phyloP scores from a whole-genome alignment of 1,140 invertebrate species.

The Trachymyrmex cornetzi region DNA sequence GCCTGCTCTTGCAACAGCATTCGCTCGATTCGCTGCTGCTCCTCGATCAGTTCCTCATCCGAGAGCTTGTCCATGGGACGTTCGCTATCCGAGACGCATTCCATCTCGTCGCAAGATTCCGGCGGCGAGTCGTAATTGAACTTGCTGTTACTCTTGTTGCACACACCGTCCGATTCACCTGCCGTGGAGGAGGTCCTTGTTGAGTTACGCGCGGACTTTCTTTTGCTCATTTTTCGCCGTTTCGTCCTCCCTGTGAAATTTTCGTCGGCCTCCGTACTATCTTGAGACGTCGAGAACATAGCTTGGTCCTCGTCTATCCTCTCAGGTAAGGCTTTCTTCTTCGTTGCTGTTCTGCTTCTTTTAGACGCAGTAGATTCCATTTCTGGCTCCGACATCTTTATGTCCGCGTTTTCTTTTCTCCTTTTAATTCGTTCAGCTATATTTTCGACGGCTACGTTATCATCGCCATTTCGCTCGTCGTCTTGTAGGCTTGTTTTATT shows the following conservation, averaged over 20 bases:
- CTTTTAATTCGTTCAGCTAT: constrained; percentile 85
- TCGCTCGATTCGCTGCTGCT: constrained; percentile 82
- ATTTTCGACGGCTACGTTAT: constrained; percentile 79
- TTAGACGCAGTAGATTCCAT: constrained; percentile 37
- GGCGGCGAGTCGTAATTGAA: constrained; percentile 61
- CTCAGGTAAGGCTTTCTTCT: constrained; percentile 31
- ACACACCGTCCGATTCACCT: not conserved
- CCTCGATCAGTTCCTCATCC: constrained; percentile 78
- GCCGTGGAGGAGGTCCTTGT: constrained; percentile 29
- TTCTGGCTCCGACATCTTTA: constrained; percentile 13
- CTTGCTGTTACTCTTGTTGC: constrained; percentile 28
- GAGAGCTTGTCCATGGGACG: constrained; percentile 26
- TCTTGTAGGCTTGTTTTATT: constrained; percentile 24
- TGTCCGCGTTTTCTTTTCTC: constrained; percentile 76
- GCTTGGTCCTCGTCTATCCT: constrained; percentile 2
- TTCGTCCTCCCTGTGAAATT: constrained; percentile 19
- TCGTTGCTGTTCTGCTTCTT: constrained; percentile 53
- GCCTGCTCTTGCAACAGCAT: constrained; percentile 82
- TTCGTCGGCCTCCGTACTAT: constrained; percentile 10
- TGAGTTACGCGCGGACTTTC: constrained; percentile 55
- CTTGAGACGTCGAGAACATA: constrained; percentile 11
- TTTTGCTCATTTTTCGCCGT: constrained; percentile 22
- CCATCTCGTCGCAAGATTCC: constrained; percentile 55
- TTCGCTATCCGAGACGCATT: constrained; percentile 27
- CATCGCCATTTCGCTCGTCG: constrained; percentile 32